Evolutionary conservation across 2,113 vertebrate genomes (phyloP), one percentile per base, ranked within the genome.

Genomic region (Hassar affinis): DNA sequence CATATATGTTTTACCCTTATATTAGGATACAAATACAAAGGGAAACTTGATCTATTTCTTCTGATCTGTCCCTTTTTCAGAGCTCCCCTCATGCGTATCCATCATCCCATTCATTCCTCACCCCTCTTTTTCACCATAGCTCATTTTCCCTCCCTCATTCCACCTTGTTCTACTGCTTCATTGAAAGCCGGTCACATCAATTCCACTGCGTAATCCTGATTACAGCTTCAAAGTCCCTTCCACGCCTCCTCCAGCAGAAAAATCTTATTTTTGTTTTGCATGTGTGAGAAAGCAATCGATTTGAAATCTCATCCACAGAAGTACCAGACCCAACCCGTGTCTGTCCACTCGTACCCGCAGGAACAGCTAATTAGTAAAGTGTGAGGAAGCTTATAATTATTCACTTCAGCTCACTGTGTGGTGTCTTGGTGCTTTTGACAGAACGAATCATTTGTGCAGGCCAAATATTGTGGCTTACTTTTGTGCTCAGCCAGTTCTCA

Each of bases 151-250:
- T 56, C 38, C 38, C 25, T 82, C 22, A 9, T 64, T 59, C 61
- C 47, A 38, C 42, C 79, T 57, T 84, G 72, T 79, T 71, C 80
- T 78, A 68, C 68, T 76, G 52, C 78, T 81, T 51, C 83, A 83
- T 83, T 61, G 64, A 88, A 86, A 88, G 85, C 78, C 42, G 69
- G 78, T 84, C 87, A 86, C 84, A 83, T 66, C 74, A 52, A 84
- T 86, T 88, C 66, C 25, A 88, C 61, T 62, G 56, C 45, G 84
- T 83, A 84, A 88, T 88, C 74, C 81, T 74, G 64, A 87, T 88
- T 88, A 85, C 69, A 35, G 88, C 81, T 85, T 87, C 84, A 87
- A 88, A 87, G 84, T 78, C 54, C 71, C 10, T 72, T 83, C 72
- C 75, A 84, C 80, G 83, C 62, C 85, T 79, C 54, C 66, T 30